phyloP scores from a whole-genome alignment of 92 coral and sea anemone genomes.

The Phenganax stokvisi region DNA sequence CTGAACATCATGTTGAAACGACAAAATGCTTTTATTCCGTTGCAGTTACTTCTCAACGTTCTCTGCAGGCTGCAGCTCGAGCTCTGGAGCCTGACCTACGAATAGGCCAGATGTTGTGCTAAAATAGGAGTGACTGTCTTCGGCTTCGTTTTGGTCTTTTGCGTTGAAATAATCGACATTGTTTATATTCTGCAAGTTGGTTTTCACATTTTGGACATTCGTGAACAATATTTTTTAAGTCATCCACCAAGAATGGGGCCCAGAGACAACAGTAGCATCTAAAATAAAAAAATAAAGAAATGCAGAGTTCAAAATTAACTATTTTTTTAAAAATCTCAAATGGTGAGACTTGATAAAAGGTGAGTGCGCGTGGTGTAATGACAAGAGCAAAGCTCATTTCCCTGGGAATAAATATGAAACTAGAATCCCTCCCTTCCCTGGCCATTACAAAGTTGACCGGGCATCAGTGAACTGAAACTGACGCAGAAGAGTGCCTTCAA shows the following conservation, averaged over 20 bases:
- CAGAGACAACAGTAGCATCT: slow-evolving; percentile 94
- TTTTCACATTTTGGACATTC: slow-evolving; percentile 88
- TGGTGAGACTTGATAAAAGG: not conserved
- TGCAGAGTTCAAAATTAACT: not conserved
- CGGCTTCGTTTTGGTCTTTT: slow-evolving; percentile 27
- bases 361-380: not conserved
- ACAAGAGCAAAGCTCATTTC: too few species aligned
- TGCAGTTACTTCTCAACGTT: too few species aligned
- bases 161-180: slow-evolving; percentile 46
- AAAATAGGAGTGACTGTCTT: slow-evolving; percentile 16
- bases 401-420: too few species aligned
- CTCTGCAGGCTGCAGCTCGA: too few species aligned
- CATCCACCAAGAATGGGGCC: slow-evolving; percentile 84
- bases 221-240: slow-evolving; percentile 82
- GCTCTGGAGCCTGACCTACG: not conserved
- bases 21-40: too few species aligned
- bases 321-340: not conserved
- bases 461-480: too few species aligned
- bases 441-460: too few species aligned
- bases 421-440: too few species aligned
- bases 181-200: slow-evolving; percentile 75
- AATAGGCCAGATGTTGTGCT: not conserved
- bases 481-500: too few species aligned
- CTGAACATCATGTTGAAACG: too few species aligned
- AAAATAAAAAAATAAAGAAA: not conserved